These are phyloP conservation scores for Cyclophora albipunctata DNA, from an alignment of 2,888 invertebrate species.

Conservation along the genomic window DNA sequence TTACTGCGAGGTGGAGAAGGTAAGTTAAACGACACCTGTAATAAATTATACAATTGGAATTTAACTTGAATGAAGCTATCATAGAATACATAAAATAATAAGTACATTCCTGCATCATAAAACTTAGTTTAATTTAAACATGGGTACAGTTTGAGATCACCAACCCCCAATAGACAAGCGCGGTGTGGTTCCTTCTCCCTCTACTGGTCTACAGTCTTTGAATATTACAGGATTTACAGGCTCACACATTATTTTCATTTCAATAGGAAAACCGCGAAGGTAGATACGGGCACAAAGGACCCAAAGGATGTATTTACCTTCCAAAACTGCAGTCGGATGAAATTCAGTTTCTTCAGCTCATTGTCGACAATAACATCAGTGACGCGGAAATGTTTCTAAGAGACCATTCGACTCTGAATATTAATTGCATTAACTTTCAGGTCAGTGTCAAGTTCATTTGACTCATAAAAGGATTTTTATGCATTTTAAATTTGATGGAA, in stretches of 20 bases:
- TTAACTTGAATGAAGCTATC: no score
- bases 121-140: background rate
- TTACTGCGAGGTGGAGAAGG: slow-evolving; percentile 24
- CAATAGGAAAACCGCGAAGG: slow-evolving; percentile 17
- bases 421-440: slow-evolving; percentile 76
- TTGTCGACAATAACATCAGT: slow-evolving; percentile 55
- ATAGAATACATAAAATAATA: no score
- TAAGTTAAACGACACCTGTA: slow-evolving; percentile 17
- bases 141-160: no score
- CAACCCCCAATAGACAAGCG: no score
- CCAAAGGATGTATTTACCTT: slow-evolving; percentile 47
- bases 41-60: no score
- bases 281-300: slow-evolving; percentile 7
- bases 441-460: slow-evolving; percentile 30
- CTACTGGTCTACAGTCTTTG: no score
- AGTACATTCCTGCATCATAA: background rate
- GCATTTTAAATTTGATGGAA: no score
- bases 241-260: background rate
- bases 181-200: no score
- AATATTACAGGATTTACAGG: no score
- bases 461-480: no score
- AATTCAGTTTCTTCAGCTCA: slow-evolving; percentile 69
- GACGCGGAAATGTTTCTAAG: slow-evolving; percentile 59
- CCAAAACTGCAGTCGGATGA: slow-evolving; percentile 69
- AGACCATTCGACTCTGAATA: slow-evolving; percentile 60